Base-by-base conservation (phyloP, 1,140 invertebrate genomes). In the Cecropterus lyciades region DNA sequence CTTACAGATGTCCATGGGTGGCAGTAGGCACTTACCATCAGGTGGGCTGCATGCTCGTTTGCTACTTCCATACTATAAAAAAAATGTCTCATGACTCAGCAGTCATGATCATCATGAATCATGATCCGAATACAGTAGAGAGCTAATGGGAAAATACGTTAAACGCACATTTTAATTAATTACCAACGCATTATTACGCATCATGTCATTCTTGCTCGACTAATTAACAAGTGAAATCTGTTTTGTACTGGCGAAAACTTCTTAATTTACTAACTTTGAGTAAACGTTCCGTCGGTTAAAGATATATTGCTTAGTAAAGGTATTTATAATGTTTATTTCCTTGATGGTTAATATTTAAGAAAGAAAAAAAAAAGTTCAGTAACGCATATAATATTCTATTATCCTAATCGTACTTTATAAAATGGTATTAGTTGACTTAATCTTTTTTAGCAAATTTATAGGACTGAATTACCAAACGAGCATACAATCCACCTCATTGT, bases 181-280 rank as follows among this genome's bases (percentile, higher is more conserved):
- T 20, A 48, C 10, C 46, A n/a, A 8, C 46, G 16, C 8, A 46
- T 46, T 46, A 17, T 1, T 43, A 43, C 45, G 45, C 16, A 24
- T 20, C 8, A 24, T 48, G 46, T 48, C 42, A 14, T 48, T 20
- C 9, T 24, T 24, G 4, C 16, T n/a, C 17, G 10, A n/a, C 17
- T 49, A 24, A 49, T 49, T 49, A 49, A 11, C 46, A 49, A 24
- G 17, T 24, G 46, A 53, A 53, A 53, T 37, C 30, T 53, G 30
- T 53, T 15, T 33, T 37, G 33, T n/a, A 1, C 1, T n/a, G 11
- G 33, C 33, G 33, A 37, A 37, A 37, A 37, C 10, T 37, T 37
- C 33, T 11, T 1, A 30, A 11, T 37, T 3, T 1, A 37, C 11
- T 37, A 11, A 37, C 9, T 11, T 37, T 37, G 33, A 11, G 9